These are phyloP conservation scores for Thymelicus lineola DNA, from an alignment of 2,888 invertebrate genomes.

Conservation along the genomic window DNA sequence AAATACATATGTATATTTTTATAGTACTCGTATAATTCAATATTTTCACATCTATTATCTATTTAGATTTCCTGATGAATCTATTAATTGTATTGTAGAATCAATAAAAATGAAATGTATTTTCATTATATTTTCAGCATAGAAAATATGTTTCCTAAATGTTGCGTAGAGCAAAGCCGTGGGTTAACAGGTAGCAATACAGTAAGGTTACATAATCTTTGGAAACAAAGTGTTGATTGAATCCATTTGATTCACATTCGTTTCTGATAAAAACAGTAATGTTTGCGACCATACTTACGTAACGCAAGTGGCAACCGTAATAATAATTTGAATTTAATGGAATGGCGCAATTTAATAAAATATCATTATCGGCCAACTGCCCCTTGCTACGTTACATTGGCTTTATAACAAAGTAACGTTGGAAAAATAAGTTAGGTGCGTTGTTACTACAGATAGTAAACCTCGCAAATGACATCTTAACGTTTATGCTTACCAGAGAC, in stretches of 20 bases:
- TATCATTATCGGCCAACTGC: constrained; percentile 26
- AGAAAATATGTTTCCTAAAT: neutral
- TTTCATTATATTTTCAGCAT: neutral
- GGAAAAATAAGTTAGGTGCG: constrained; percentile 20
- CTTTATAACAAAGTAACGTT: constrained; percentile 15
- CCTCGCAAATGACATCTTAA: neutral
- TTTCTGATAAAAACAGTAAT: constrained; percentile 33
- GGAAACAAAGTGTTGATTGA: constrained; percentile 22
- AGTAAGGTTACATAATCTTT: constrained; percentile 10
- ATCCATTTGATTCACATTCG: constrained; percentile 32
- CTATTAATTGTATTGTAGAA: neutral
- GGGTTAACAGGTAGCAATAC: neutral
- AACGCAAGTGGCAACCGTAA: constrained; percentile 27
- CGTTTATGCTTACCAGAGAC: neutral
- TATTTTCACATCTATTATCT: no score
- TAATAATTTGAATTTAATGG: constrained; percentile 29
- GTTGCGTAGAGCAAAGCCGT: neutral
- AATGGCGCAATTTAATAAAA: constrained; percentile 34
- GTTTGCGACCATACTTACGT: constrained; percentile 26
- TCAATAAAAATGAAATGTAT: neutral
- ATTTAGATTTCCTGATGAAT: no score
- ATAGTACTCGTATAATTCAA: no score
- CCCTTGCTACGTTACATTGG: constrained; percentile 21
- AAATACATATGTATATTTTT: no score
- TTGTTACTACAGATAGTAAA: neutral